phyloP scores from a whole-genome alignment of 1,140 invertebrate genomes.

The Homarus americanus region DNA sequence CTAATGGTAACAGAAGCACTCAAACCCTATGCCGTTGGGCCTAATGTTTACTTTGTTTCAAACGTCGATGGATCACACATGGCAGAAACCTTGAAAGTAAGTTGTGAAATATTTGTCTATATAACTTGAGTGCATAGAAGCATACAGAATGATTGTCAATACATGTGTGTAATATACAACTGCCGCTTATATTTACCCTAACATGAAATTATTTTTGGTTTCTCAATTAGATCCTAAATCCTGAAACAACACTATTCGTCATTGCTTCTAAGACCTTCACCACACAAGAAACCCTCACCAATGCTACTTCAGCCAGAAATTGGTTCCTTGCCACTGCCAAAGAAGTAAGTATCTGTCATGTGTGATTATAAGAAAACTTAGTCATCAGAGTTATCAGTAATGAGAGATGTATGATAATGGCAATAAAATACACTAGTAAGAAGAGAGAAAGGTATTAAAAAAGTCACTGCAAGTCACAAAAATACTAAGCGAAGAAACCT shows the following conservation, averaged over 20 bases:
- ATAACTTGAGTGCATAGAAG: background rate
- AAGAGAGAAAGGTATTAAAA: too few relatives aligned
- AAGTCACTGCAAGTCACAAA: too few relatives aligned
- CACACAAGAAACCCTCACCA: conserved; percentile 99
- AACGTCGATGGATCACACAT: conserved; percentile 99
- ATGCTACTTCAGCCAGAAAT: conserved; percentile 96
- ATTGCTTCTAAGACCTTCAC: conserved; percentile 99
- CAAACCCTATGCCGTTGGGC: conserved; percentile 92
- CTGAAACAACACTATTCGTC: conserved; percentile 97
- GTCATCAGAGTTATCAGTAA: too few relatives aligned
- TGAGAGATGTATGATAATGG: too few relatives aligned
- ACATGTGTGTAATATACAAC: background rate
- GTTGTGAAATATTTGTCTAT: background rate
- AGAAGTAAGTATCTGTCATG: conserved; percentile 84
- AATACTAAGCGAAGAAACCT: too few relatives aligned
- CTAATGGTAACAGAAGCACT: conserved; percentile 99
- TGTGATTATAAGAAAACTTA: too few relatives aligned
- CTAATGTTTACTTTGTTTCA: conserved; percentile 97
- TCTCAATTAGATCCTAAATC: conserved; percentile 81
- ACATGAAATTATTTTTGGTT: background rate
- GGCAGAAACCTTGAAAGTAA: conserved; percentile 92
- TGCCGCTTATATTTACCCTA: background rate
- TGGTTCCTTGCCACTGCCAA: conserved; percentile 94
- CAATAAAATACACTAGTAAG: too few relatives aligned
- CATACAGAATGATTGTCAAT: too few relatives aligned